phyloP scores from a whole-genome alignment of 2,797 vertebrate species.

The Setipinna tenuifilis region DNA sequence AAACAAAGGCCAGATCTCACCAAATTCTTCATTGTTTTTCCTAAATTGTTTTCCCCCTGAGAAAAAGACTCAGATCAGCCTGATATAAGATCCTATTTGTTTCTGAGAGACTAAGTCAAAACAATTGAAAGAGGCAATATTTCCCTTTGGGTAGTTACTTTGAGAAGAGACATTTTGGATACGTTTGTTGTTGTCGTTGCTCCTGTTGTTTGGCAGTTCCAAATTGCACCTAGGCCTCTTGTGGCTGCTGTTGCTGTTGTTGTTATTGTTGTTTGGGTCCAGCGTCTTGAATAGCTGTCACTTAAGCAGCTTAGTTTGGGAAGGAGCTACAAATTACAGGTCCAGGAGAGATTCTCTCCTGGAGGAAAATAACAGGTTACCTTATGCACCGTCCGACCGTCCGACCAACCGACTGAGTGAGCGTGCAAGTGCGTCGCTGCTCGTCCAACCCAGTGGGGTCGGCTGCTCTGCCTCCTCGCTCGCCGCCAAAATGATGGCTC shows the following conservation, averaged over 20 bases:
- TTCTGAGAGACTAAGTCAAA: no score
- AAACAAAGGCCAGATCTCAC: no score
- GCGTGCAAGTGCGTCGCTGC: neutral
- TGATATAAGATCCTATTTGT: no score
- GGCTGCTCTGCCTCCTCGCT: no score
- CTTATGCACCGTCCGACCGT: no score
- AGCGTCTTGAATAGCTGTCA: neutral
- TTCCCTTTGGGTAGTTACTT: no score
- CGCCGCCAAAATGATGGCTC: constrained; percentile 13
- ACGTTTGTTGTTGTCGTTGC: neutral
- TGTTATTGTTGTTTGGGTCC: neutral
- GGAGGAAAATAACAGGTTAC: constrained; percentile 4
- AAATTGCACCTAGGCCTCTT: neutral
- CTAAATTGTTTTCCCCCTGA: no score
- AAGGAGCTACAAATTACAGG: constrained; percentile 12
- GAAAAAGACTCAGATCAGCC: no score
- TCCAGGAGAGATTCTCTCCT: neutral
- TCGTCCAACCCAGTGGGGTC: constrained; percentile 4
- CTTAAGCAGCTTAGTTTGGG: neutral
- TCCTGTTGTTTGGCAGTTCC: neutral
- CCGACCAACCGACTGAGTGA: no score
- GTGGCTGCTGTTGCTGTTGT: neutral
- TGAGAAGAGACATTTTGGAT: neutral
- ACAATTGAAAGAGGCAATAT: no score
- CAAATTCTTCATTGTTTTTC: no score